Evolutionary conservation across 1,140 invertebrate genomes (phyloP), one percentile per base, ranked within the genome.

Genomic region (Drosophila melanogaster): DNA sequence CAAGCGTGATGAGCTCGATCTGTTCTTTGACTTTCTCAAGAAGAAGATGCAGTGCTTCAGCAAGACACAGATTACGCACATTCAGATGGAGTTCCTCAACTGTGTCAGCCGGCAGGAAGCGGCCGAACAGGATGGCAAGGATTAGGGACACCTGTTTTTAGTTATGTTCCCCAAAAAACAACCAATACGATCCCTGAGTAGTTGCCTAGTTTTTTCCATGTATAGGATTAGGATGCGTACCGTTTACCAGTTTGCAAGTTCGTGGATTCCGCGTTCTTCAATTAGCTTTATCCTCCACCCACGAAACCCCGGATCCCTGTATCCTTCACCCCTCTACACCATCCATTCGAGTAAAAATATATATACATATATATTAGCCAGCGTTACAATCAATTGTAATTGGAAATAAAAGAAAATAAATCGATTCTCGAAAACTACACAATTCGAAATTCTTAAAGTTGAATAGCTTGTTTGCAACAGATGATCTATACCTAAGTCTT

Each of bases 121-220:
- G 33, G 79, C 66, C 96, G 95, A 81, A 95, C 94, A 60, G 97
- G 93, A 93, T 95, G 97, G 85, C 98, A 97, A 1, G 96, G 94
- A 92, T 97, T 96, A 93, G 66, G 35, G 37, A 1, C 15, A 19
- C n/a, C 37, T 14, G 8, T 5, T 17, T 47, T 60, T 15, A 33
- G 12, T n/a, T 35, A n/a, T 6, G 12, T 19, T 2, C 11, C 30
- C 12, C 24, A 46, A n/a, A 14, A 19, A n/a, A 15, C 47, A 15
- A 41, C 15, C 17, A 24, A 47, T 40, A 33, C n/a, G 12, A 30
- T 41, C 35, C 58, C 56, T n/a, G 15, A 44, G 26, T 57, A 70
- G 65, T 49, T 70, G 67, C 50, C 47, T 71, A 71, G 67, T 49
- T 69, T 70, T 54, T 55, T 70, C 49, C 66, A 53, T 71, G 65